These are phyloP conservation scores for Bombus balteatus DNA, from an alignment of 1,140 invertebrate genomes.

Conservation along the genomic window DNA sequence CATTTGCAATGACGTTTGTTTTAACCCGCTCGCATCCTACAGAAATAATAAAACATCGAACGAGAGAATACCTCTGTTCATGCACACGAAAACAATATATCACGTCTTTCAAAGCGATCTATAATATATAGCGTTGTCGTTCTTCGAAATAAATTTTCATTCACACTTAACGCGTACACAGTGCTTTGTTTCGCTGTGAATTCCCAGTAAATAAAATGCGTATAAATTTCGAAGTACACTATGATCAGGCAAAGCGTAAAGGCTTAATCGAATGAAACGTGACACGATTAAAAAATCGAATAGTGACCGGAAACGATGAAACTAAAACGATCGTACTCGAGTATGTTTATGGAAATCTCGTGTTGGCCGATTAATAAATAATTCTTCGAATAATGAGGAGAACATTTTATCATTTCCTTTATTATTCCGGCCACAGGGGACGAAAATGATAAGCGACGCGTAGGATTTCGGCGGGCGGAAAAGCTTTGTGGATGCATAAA, in stretches of 20 bases:
- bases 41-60: not conserved
- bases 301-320: not conserved
- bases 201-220: not conserved
- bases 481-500: conserved; percentile 40
- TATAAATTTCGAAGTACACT: not conserved
- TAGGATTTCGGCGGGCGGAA: conserved; percentile 30
- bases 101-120: not conserved
- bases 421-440: conserved; percentile 4
- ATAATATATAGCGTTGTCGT: not conserved
- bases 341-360: conserved; percentile 7
- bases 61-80: not conserved
- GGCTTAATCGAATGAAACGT: conserved; percentile 14
- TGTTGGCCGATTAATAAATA: conserved; percentile 5
- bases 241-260: not conserved
- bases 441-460: conserved; percentile 40
- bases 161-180: not conserved
- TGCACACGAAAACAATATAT: not conserved
- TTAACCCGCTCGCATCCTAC: not conserved
- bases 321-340: not conserved
- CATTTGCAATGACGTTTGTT: not conserved
- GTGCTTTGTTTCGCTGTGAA: not conserved
- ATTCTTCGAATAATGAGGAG: conserved; percentile 20
- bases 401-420: conserved; percentile 43
- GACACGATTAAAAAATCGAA: not conserved
- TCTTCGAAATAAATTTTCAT: not conserved